These are phyloP conservation scores for Leptura quadrifasciata DNA, from an alignment of 2,888 invertebrate species.

Conservation along the genomic window DNA sequence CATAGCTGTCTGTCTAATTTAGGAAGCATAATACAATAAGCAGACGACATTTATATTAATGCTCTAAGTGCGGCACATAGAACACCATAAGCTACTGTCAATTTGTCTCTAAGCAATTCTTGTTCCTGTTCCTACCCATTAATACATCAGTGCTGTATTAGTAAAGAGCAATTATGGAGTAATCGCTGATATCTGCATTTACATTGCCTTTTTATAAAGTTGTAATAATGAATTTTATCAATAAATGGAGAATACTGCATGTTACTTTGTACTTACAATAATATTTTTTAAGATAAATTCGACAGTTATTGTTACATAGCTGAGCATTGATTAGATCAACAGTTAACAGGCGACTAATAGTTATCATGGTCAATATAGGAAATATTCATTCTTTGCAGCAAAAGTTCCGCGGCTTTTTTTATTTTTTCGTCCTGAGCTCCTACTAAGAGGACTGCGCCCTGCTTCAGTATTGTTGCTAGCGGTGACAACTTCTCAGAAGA, in stretches of 20 bases:
- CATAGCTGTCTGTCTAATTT: too few relatives aligned
- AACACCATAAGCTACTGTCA: too few relatives aligned
- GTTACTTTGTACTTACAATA: background rate
- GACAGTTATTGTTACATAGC: constrained; percentile 19
- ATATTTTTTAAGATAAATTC: constrained; percentile 7
- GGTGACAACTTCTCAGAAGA: constrained; percentile 70
- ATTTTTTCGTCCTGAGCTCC: constrained; percentile 72
- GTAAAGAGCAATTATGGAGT: background rate
- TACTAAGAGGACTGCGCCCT: constrained; percentile 70
- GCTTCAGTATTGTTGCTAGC: constrained; percentile 70
- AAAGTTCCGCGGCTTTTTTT: constrained; percentile 69
- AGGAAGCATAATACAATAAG: too few relatives aligned
- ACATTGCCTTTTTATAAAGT: background rate
- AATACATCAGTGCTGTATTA: too few relatives aligned
- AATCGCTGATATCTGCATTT: background rate
- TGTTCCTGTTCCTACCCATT: too few relatives aligned
- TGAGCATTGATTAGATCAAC: constrained; percentile 5
- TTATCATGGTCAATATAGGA: constrained; percentile 71
- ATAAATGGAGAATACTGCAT: background rate
- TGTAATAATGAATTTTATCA: background rate
- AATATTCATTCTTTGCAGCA: constrained; percentile 72
- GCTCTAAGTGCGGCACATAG: too few relatives aligned
- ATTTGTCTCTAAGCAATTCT: too few relatives aligned
- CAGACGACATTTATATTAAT: too few relatives aligned
- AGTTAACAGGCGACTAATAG: constrained; percentile 58